A percentile compares a stretch with the other conserved stretches of the same genome.
These are phyloP conservation scores for Mixornis gularis DNA, from an alignment of 2,113 vertebrate species.

Conservation along the genomic window DNA sequence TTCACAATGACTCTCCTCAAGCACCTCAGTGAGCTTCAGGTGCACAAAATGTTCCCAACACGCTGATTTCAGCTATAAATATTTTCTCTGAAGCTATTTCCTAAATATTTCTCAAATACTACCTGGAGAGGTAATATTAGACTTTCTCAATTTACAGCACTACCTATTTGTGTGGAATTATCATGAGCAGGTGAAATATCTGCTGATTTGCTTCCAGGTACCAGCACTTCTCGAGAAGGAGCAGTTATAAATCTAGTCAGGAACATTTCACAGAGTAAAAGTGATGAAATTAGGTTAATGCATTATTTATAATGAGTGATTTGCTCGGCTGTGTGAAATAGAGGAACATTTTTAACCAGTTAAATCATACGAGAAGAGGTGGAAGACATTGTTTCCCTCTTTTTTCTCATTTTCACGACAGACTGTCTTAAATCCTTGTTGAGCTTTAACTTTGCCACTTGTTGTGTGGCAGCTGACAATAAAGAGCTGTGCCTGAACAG, in stretches of 20 bases:
- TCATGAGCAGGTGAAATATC: neutral
- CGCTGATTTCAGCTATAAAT: neutral
- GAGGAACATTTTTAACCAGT: neutral
- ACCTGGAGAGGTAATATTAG: neutral
- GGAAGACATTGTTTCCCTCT: neutral
- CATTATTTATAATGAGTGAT: slow-evolving; percentile 28
- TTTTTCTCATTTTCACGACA: neutral
- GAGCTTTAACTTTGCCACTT: neutral
- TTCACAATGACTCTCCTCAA: neutral
- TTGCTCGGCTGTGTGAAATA: neutral
- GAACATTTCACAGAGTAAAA: neutral
- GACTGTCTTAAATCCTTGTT: neutral
- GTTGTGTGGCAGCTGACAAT: neutral
- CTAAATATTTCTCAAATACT: neutral
- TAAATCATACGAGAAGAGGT: neutral
- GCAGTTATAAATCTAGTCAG: neutral
- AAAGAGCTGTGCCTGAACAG: neutral
- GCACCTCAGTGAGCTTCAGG: neutral
- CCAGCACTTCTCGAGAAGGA: neutral
- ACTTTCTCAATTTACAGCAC: neutral
- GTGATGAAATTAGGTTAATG: slow-evolving; percentile 2
- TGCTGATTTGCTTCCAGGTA: neutral
- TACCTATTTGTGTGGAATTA: neutral
- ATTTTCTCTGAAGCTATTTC: neutral
- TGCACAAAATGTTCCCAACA: neutral